phyloP scores from a whole-genome alignment of 2,113 vertebrate species.

The Megaceryle maxima region DNA sequence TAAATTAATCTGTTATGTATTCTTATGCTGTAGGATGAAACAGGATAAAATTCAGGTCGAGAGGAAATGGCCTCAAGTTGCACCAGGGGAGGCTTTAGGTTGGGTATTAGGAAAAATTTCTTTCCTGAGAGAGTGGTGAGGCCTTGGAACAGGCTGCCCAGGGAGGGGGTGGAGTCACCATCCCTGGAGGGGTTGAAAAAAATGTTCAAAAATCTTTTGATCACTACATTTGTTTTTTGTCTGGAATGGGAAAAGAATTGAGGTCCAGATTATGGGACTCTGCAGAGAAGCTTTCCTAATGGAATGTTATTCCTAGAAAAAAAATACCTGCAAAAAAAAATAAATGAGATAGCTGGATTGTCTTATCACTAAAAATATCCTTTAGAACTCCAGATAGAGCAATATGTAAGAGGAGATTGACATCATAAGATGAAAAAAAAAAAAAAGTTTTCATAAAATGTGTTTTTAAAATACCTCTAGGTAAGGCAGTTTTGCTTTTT shows the following conservation, averaged over 20 bases:
- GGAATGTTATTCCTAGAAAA: background rate
- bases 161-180: too few species aligned
- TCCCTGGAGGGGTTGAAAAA: too few species aligned
- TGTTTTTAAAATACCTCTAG: background rate
- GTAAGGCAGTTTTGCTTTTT: background rate
- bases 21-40: background rate
- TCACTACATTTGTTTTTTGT: background rate
- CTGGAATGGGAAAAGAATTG: background rate
- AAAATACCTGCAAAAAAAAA: background rate
- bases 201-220: background rate
- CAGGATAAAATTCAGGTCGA: background rate
- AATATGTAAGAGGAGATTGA: background rate
- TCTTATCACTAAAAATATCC: background rate
- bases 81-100: too few species aligned
- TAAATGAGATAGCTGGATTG: background rate
- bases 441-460: background rate
- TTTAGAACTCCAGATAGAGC: background rate
- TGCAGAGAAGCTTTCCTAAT: background rate
- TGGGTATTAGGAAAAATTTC: too few species aligned
- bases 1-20: background rate
- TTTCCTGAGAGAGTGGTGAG: too few species aligned
- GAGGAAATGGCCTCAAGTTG: too few species aligned
- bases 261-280: background rate
- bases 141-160: too few species aligned
- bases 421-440: background rate